phyloP scores from a whole-genome alignment of 2,888 invertebrate genomes.

The Drosophila subquinaria region DNA sequence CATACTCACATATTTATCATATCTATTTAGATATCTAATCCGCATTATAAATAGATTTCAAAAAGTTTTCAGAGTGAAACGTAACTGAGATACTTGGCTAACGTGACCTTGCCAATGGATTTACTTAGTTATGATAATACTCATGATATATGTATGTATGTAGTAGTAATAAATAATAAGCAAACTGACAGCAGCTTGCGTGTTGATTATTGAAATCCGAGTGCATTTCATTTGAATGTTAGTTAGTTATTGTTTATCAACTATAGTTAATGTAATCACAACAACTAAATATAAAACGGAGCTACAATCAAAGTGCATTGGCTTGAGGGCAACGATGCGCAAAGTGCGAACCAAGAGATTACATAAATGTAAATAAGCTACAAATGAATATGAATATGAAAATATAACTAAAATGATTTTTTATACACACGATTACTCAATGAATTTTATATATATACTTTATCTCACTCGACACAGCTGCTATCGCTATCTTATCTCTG shows the following conservation, averaged over 20 bases:
- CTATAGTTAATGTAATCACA: conserved; percentile 43
- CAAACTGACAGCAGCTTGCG: conserved; percentile 7
- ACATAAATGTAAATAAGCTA: conserved; percentile 14
- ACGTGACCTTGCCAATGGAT: conserved; percentile 37
- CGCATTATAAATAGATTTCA: conserved; percentile 6
- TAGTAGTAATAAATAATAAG: too few species aligned
- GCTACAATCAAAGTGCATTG: conserved; percentile 64
- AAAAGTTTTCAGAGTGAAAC: conserved; percentile 14
- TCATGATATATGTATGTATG: conserved; percentile 2
- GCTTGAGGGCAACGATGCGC: conserved; percentile 56
- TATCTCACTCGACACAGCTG: neutral
- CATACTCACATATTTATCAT: neutral
- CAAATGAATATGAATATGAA: conserved; percentile 17
- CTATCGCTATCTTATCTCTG: conserved; percentile 53
- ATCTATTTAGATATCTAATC: neutral
- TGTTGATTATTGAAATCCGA: conserved; percentile 18
- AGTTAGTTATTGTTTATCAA: conserved; percentile 57
- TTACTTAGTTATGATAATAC: conserved; percentile 18
- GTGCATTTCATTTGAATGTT: conserved; percentile 24
- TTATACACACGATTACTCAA: conserved; percentile 39
- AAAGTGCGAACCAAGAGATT: conserved; percentile 45
- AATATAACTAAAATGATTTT: neutral
- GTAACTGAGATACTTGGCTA: conserved; percentile 15
- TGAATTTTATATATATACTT: conserved; percentile 16
- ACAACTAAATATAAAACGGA: conserved; percentile 18